Evolutionary conservation across 1,140 invertebrate genomes (phyloP).

Genomic region (Drosophila watanabei): DNA sequence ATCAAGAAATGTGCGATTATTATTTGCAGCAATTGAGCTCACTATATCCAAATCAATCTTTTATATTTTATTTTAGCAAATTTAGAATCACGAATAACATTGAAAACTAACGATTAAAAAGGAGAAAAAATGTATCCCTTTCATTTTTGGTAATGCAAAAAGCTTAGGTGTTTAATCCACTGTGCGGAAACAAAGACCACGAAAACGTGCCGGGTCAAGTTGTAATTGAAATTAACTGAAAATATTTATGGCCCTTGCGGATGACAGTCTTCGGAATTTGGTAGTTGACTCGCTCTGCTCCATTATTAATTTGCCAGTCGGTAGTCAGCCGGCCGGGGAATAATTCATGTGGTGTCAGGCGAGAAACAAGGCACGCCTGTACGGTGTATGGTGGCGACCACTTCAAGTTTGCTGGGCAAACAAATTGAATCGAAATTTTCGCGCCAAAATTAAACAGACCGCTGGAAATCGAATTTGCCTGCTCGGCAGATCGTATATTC

Average conservation of each 20-base stretch:
- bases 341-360: constrained; percentile 54
- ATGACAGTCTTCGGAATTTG: constrained; percentile 36
- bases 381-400: not conserved
- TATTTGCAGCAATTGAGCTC: not conserved
- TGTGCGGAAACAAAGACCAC: constrained; percentile 4
- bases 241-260: constrained; percentile 73
- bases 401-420: constrained; percentile 42
- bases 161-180: not conserved
- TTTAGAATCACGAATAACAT: too few species aligned
- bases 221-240: constrained; percentile 80
- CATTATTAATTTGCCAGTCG: constrained; percentile 54
- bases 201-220: constrained; percentile 48
- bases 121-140: too few species aligned
- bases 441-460: constrained; percentile 64
- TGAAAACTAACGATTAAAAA: too few species aligned
- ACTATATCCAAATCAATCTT: too few species aligned
- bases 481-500: constrained; percentile 29
- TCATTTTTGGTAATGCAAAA: not conserved
- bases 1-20: not conserved
- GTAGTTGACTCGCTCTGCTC: constrained; percentile 25
- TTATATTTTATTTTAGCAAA: too few species aligned
- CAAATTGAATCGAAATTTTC: constrained; percentile 58
- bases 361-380: not conserved
- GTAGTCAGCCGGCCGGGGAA: constrained; percentile 16
- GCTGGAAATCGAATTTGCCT: constrained; percentile 47